Percentiles rank a stretch among this genome's conserved stretches.
phyloP scores from a whole-genome alignment of 2,888 invertebrate genomes.

The Bedellia somnulentella region DNA sequence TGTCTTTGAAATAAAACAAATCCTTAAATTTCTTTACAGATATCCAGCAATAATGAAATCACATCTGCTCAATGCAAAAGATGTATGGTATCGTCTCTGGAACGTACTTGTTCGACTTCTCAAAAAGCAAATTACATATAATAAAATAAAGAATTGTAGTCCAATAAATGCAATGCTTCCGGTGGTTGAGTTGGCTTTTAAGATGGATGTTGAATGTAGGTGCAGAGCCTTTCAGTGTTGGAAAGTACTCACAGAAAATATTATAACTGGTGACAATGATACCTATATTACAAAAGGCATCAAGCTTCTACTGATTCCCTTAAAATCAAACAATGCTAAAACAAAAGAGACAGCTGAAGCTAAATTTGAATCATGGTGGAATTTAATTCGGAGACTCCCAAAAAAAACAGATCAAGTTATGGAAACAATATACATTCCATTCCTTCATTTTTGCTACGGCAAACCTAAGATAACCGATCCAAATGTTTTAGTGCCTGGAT shows the following conservation, averaged over 20 bases:
- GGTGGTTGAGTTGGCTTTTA: conserved; percentile 75
- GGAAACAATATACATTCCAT: conserved; percentile 56
- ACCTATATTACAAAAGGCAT: conserved; percentile 65
- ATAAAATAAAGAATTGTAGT: conserved; percentile 26
- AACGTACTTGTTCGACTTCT: conserved; percentile 59
- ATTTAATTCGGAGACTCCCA: conserved; percentile 61
- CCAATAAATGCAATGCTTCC: conserved; percentile 68
- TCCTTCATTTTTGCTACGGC: conserved; percentile 70
- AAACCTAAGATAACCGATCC: conserved; percentile 20
- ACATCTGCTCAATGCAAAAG: conserved; percentile 41
- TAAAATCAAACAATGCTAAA: conserved; percentile 72
- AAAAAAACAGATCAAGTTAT: conserved; percentile 47
- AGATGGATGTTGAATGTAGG: conserved; percentile 56
- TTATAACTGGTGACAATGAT: conserved; percentile 27
- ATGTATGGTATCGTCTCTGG: conserved; percentile 65
- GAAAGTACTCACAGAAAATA: conserved; percentile 69
- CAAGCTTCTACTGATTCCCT: conserved; percentile 69
- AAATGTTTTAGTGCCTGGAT: conserved; percentile 19
- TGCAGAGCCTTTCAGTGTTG: conserved; percentile 66
- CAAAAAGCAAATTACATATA: conserved; percentile 37
- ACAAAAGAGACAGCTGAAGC: conserved; percentile 66
- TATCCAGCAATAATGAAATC: conserved; percentile 46
- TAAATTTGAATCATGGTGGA: conserved; percentile 74
- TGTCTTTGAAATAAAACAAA: no score
- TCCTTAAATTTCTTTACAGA: no score